Base-by-base conservation (phyloP, 2,888 invertebrate genomes). In the Leptopterna dolabrata region DNA sequence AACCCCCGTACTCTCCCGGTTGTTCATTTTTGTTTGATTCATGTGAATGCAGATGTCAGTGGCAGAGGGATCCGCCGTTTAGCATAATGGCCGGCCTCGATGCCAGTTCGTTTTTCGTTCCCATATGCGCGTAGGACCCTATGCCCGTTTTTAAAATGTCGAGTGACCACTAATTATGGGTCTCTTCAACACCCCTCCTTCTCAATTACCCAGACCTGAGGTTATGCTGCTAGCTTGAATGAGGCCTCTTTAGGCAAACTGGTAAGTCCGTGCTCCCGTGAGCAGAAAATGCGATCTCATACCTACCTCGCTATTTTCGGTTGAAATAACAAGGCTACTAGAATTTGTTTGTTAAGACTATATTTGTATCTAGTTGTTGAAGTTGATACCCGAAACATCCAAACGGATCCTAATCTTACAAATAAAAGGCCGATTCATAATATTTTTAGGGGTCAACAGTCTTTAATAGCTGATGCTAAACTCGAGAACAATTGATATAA, bases 91-190 rank as follows among this genome's bases (percentile, higher is more conserved):
- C 51, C 30, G 16, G 55, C 63, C 63, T 4, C 45, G 45, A 45
- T 43, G 30, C 43, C 43, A 45, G 78, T 30, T 41, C 45, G 24
- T n/a, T 41, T 11, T 30, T 41, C 45, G 24, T n/a, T 41, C 24
- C 24, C 36, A 19, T 41, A 7, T 41, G 9, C 13, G 51, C 41
- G 36, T 30, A 55, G 27, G 29, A 24, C 63, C 27, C 63, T 16
- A 1, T 2, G 6, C 27, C 81, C 55, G 30, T 45, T 81, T 81
- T 81, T 81, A 24, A 78, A 78, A 78, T 81, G 81, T 81, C 81
- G 81, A 81, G 81, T 81, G 81, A 81, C 81, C 81, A 81, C 81
- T 51, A 81, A 81, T 81, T 81, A 81, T 55, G 55, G 81, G 81
- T 30, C 51, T 29, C 73, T 36, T 19, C 63, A 4, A 63, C 63